Evolutionary conservation across 2,113 vertebrate species (phyloP).

Genomic region (Etia nguti): DNA sequence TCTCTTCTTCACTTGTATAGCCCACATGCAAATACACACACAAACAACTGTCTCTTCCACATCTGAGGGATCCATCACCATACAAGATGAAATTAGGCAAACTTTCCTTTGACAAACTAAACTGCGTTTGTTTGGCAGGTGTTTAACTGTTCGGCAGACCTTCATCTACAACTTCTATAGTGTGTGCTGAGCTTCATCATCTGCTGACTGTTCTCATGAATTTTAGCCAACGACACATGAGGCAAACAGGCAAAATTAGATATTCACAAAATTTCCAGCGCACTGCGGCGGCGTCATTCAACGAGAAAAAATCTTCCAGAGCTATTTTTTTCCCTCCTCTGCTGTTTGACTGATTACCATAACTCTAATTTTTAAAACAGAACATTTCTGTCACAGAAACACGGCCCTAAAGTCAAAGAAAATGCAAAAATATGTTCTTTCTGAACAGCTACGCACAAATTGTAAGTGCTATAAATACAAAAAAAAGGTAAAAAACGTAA

Average conservation of each 20-base stretch:
- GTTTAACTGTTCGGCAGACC: neutral
- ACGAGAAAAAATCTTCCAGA: neutral
- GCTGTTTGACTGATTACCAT: neutral
- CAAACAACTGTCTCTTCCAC: neutral
- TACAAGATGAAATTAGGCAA: neutral
- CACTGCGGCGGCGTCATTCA: neutral
- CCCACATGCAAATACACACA: neutral
- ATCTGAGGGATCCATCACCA: neutral
- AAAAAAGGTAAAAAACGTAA: neutral
- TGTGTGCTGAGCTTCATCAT: fast-evolving
- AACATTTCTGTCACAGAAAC: neutral
- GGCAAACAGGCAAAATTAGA: neutral
- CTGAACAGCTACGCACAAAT: neutral
- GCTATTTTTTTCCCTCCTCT: neutral
- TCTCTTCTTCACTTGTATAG: neutral
- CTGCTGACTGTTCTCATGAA: neutral
- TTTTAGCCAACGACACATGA: neutral
- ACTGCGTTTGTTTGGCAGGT: fast-evolving
- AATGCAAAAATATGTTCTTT: fast-evolving
- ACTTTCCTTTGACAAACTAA: neutral
- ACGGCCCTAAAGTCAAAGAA: neutral
- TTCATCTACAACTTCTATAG: neutral
- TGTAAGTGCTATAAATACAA: neutral
- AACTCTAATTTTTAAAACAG: neutral
- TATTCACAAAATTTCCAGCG: neutral